Conservation (phyloP, 2,888 invertebrate genomes). For the Congeria kusceri region DNA sequence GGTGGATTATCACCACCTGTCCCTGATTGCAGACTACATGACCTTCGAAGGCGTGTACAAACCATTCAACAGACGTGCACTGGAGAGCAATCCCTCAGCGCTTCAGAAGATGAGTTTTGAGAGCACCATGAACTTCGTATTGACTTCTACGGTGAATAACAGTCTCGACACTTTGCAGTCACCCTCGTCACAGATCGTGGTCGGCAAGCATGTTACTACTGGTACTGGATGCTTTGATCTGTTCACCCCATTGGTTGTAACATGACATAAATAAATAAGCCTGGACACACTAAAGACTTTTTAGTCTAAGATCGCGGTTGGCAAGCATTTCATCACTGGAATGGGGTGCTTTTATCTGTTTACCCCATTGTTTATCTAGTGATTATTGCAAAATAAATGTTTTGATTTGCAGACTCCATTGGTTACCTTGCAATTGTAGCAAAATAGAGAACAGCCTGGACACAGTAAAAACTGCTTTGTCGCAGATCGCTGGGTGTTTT, state of each 20-base stretch:
- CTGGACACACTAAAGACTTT: conserved; percentile 92
- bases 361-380: conserved; percentile 53
- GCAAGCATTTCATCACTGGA: conserved; percentile 92
- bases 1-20: conserved; percentile 97
- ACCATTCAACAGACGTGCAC: conserved; percentile 95
- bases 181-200: conserved; percentile 94
- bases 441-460: no score
- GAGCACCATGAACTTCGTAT: conserved; percentile 94
- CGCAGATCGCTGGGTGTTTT: no score
- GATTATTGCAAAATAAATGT: background rate
- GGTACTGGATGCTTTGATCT: conserved; percentile 93
- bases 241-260: conserved; percentile 61
- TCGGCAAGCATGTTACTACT: conserved; percentile 91
- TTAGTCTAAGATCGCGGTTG: conserved; percentile 94
- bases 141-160: conserved; percentile 90
- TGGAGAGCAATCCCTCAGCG: conserved; percentile 96
- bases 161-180: conserved; percentile 91
- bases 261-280: conserved; percentile 77
- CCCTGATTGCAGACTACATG: conserved; percentile 98
- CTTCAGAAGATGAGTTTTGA: conserved; percentile 99
- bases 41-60: conserved; percentile 96
- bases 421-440: no score
- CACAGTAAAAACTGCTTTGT: no score
- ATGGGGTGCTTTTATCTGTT: conserved; percentile 91
- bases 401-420: no score